A percentile compares a stretch with the other conserved stretches of the same genome.
These are phyloP conservation scores for Cynocephalus volans DNA, from an alignment of 2,113 vertebrate genomes.

Conservation along the genomic window DNA sequence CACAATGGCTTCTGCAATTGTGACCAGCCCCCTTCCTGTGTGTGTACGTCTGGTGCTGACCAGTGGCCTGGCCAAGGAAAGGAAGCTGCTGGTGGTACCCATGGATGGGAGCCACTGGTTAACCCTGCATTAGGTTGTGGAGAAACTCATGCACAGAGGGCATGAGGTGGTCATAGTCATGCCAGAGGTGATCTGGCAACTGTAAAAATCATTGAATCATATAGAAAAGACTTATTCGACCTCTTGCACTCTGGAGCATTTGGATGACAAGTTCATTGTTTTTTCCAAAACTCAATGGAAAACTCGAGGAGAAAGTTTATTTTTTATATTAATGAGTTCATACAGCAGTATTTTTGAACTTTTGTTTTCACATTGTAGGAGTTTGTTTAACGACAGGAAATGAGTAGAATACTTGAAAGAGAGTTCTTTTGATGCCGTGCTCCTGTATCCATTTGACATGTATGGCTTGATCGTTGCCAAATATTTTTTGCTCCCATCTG, in stretches of 20 bases:
- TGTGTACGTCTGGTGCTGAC: slow-evolving; percentile 60
- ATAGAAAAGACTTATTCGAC: slow-evolving; percentile 86
- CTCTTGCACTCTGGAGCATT: slow-evolving; percentile 83
- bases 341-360: rapidly evolving
- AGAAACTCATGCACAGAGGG: slow-evolving; percentile 89
- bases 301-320: rapidly evolving
- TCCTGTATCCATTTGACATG: slow-evolving; percentile 79
- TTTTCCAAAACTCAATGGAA: neutral
- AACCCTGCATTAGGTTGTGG: slow-evolving; percentile 92
- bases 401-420: slow-evolving; percentile 79
- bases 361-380: neutral
- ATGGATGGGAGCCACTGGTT: slow-evolving; percentile 95
- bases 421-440: slow-evolving; percentile 79
- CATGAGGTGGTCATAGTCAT: slow-evolving; percentile 90
- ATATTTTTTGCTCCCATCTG: slow-evolving; percentile 51
- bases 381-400: slow-evolving; percentile 76
- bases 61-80: slow-evolving; percentile 79
- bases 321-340: rapidly evolving
- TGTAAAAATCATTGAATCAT: slow-evolving; percentile 66
- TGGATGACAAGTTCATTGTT: neutral
- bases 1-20: neutral
- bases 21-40: rapidly evolving
- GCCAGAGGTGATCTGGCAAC: slow-evolving; percentile 89
- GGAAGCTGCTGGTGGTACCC: slow-evolving; percentile 92
- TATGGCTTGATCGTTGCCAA: slow-evolving; percentile 81